Conservation (phyloP, 2,113 vertebrate genomes). For the Larimichthys crocea region DNA sequence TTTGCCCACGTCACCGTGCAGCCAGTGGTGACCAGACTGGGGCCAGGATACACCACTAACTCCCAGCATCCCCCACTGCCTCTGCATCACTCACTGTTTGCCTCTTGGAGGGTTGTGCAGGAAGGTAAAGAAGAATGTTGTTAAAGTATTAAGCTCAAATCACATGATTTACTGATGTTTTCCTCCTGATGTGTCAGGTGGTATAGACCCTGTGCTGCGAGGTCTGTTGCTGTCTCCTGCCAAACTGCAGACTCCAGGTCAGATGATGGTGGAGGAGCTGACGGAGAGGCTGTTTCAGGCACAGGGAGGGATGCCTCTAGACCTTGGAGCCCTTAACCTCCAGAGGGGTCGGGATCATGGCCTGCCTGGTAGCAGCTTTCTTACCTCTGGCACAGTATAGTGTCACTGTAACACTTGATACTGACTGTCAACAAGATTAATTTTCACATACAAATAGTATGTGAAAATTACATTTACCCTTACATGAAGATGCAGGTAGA, state of each 20-base stretch:
- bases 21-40: constrained; percentile 81
- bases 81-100: constrained; percentile 86
- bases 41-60: constrained; percentile 76
- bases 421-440: not conserved
- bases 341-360: constrained; percentile 89
- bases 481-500: too few species aligned
- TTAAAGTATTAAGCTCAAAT: not conserved
- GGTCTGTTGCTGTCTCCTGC: constrained; percentile 84
- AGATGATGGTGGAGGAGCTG: constrained; percentile 89
- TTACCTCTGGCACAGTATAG: not conserved
- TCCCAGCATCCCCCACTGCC: constrained; percentile 79
- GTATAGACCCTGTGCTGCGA: constrained; percentile 85
- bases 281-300: constrained; percentile 86
- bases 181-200: constrained; percentile 71
- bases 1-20: constrained; percentile 87
- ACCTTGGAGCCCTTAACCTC: constrained; percentile 89
- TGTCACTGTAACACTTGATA: not conserved
- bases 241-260: constrained; percentile 84
- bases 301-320: constrained; percentile 85
- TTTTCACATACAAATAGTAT: too few species aligned
- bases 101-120: constrained; percentile 85
- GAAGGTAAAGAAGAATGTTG: constrained; percentile 74
- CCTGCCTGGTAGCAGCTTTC: constrained; percentile 82
- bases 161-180: not conserved
- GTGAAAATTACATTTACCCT: too few species aligned